phyloP scores from a whole-genome alignment of 2,888 invertebrate genomes.

The Cantharis flavilabris region DNA sequence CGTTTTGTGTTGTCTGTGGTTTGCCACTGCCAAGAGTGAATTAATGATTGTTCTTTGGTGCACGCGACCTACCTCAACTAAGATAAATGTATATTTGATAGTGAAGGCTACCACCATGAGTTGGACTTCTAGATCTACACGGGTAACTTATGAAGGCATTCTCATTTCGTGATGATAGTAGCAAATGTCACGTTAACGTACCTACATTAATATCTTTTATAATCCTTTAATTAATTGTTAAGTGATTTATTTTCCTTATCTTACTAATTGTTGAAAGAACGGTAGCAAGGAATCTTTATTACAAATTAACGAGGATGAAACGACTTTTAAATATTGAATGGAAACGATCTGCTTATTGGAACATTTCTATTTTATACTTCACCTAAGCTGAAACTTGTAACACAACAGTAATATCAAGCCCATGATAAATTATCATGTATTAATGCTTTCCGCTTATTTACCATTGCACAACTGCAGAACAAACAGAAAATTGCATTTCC shows the following conservation, averaged over 20 bases:
- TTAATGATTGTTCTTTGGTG: slow-evolving; percentile 38
- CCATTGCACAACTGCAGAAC: neutral
- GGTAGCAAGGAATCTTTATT: neutral
- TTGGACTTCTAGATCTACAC: slow-evolving; percentile 37
- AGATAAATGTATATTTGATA: slow-evolving; percentile 46
- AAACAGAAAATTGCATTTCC: neutral
- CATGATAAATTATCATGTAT: neutral
- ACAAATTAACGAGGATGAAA: neutral
- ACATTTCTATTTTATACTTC: neutral
- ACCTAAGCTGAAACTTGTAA: neutral
- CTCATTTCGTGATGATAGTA: slow-evolving; percentile 24
- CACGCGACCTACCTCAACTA: slow-evolving; percentile 46
- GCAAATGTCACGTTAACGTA: slow-evolving; percentile 33
- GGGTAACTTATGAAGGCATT: slow-evolving; percentile 41
- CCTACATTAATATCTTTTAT: slow-evolving; percentile 38
- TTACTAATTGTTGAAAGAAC: neutral
- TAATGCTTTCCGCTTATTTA: neutral
- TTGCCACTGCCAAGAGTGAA: slow-evolving; percentile 32
- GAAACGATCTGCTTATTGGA: neutral
- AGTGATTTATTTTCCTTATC: neutral
- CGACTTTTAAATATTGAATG: neutral
- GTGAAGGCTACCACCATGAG: slow-evolving; percentile 40
- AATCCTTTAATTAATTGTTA: slow-evolving; percentile 14
- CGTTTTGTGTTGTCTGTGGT: slow-evolving; percentile 29
- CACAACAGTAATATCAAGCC: neutral